These are phyloP conservation scores for Altica lythri DNA, from an alignment of 2,888 invertebrate genomes.

Conservation along the genomic window DNA sequence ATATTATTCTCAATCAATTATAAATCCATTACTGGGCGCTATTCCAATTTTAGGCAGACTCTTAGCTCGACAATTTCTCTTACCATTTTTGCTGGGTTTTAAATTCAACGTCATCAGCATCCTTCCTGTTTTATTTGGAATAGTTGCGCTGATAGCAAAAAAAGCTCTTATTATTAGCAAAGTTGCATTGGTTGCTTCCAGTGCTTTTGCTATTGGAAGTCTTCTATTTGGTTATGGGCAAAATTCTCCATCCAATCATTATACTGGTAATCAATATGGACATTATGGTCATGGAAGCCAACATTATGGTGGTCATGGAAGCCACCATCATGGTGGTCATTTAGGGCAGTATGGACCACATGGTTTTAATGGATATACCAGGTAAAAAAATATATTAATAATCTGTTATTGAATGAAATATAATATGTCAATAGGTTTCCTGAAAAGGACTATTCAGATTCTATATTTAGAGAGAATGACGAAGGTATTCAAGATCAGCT, in stretches of 20 bases:
- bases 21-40: too few species aligned
- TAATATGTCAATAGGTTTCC: conserved; percentile 20
- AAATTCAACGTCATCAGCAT: conserved; percentile 79
- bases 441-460: conserved; percentile 45
- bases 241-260: conserved; percentile 6
- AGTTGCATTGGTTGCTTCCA: conserved; percentile 71
- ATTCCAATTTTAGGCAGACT: conserved; percentile 74
- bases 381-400: conserved; percentile 5
- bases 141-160: conserved; percentile 73
- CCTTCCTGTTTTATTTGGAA: conserved; percentile 73
- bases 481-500: conserved; percentile 26
- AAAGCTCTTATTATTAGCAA: conserved; percentile 79
- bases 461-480: conserved; percentile 52
- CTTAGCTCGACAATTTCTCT: conserved; percentile 71
- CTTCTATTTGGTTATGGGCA: conserved; percentile 46
- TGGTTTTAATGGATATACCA: conserved; percentile 15
- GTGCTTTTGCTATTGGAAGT: conserved; percentile 67
- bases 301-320: conserved; percentile 15
- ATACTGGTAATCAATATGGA: conserved; percentile 28
- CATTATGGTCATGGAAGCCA: conserved; percentile 16
- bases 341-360: conserved; percentile 8
- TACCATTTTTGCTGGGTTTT: conserved; percentile 78
- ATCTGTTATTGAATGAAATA: too few species aligned
- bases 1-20: too few species aligned
- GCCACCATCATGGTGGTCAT: conserved; percentile 6